Evolutionary conservation across 1,140 invertebrate species (phyloP), one percentile per base, ranked within the genome.

Genomic region (Euwallacea similis): DNA sequence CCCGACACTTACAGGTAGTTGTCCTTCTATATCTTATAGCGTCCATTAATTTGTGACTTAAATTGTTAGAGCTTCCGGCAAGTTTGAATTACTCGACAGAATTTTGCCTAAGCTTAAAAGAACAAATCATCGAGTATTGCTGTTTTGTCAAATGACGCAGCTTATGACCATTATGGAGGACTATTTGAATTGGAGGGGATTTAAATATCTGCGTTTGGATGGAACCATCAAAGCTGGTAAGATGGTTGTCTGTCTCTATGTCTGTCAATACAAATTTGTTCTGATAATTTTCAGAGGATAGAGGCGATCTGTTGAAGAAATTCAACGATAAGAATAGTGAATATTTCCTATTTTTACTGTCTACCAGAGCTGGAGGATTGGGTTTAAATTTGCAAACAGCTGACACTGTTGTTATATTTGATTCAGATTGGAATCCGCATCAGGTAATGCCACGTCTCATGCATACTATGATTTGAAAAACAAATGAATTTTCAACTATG

Each of bases 81-180:
- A 99, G 86, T 99, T 99, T 83, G 98, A 99, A 83, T 83, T 99
- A 15, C 83, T 99, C n/a, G 98, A 99, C 84, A 88, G 98, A 44
- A 98, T 99, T 77, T 84, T 99, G 76, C 97, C 98, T 0, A 99
- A 99, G 83, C 81, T 99, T 58, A 96, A 97, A 79, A 85, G 87
- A 2, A 93, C 91, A 0, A 91, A 91, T 71, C 98, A 99, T 84
- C 87, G 97, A 69, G 94, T 98, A 2, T 84, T 99, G 62, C 89
- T 99, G 46, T 99, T 99, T 86, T 99, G 96, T 90, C 98, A 99
- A 86, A 99, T 99, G 98, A 99, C 98, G 0, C 93, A 97, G 76
- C 88, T 97, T n/a, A 99, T 99, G 97, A 98, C 94, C 13, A 98
- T 99, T 75, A 95, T 99, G 87, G 98, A 99, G 81, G 98, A 99